Conservation (phyloP, 2,888 invertebrate genomes). For the Alitta virens region DNA sequence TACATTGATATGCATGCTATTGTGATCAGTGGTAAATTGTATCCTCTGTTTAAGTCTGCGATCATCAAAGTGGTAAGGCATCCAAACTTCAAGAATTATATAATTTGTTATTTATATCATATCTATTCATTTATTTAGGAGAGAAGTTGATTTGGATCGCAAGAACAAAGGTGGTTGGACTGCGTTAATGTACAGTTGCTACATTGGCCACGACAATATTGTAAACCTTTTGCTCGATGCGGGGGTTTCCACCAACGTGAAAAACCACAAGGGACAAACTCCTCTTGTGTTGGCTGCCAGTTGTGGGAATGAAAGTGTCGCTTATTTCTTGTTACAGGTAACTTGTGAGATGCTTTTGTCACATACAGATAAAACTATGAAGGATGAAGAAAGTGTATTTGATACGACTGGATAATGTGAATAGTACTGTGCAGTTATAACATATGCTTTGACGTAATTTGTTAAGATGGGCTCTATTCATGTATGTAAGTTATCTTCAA, state of each 20-base stretch:
- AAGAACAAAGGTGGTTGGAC: conserved; percentile 58
- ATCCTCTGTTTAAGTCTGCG: too few species aligned
- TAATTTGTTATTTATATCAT: too few species aligned
- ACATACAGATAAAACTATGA: background rate
- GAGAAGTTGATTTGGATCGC: conserved; percentile 37
- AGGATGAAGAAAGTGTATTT: background rate
- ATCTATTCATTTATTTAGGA: conserved; percentile 24
- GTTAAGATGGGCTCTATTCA: too few species aligned
- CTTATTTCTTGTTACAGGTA: conserved; percentile 54
- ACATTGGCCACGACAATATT: conserved; percentile 57
- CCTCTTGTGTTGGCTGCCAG: conserved; percentile 61
- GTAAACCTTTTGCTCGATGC: conserved; percentile 50
- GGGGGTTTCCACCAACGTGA: conserved; percentile 43
- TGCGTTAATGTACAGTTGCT: conserved; percentile 58
- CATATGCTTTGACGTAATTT: too few species aligned
- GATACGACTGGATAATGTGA: background rate
- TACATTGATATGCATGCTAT: too few species aligned
- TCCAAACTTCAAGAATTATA: too few species aligned
- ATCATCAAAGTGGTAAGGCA: too few species aligned
- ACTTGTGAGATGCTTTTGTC: too few species aligned
- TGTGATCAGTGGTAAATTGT: too few species aligned
- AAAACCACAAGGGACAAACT: conserved; percentile 54
- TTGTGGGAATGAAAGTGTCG: conserved; percentile 60
- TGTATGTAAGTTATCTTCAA: too few species aligned
- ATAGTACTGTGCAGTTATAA: too few species aligned